Evolutionary conservation across 1,140 invertebrate species (phyloP).

Genomic region (Euwallacea similis): DNA sequence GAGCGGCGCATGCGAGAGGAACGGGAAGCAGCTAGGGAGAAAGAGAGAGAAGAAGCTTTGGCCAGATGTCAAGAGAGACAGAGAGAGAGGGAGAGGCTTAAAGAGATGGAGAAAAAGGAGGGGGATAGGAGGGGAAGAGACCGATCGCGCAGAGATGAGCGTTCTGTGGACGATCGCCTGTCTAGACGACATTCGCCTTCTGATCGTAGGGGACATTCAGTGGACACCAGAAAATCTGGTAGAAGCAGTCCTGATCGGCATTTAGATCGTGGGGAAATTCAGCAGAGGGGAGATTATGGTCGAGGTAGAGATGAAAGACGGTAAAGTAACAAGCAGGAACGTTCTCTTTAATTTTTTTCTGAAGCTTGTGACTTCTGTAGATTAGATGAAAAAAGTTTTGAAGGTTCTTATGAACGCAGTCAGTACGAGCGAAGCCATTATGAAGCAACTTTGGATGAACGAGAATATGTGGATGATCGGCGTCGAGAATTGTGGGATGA

Average conservation of each 20-base stretch:
- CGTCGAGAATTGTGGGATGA: constrained; percentile 50
- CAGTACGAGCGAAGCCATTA: constrained; percentile 47
- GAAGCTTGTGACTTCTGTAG: constrained; percentile 17
- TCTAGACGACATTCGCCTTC: constrained; percentile 47
- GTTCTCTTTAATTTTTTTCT: not conserved
- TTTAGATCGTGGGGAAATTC: constrained; percentile 32
- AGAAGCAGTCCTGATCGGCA: constrained; percentile 46
- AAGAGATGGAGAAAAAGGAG: constrained; percentile 54
- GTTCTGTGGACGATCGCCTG: constrained; percentile 50
- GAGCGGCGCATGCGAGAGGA: constrained; percentile 54
- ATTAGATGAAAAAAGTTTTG: constrained; percentile 49
- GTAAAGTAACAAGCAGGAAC: not conserved
- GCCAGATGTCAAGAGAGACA: constrained; percentile 61
- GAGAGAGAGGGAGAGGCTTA: constrained; percentile 63
- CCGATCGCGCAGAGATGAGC: constrained; percentile 47
- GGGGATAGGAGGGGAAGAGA: constrained; percentile 50
- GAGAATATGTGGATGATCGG: constrained; percentile 49
- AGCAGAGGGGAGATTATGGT: constrained; percentile 2
- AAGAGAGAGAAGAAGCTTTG: constrained; percentile 61
- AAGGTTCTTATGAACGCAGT: constrained; percentile 48
- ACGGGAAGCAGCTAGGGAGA: constrained; percentile 58
- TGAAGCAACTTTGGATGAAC: constrained; percentile 45
- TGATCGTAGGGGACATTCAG: constrained; percentile 37
- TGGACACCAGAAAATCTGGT: constrained; percentile 34
- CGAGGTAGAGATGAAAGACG: constrained; percentile 33